These are phyloP conservation scores for Tetrapedia diversipes DNA, from an alignment of 2,888 invertebrate genomes.

Conservation along the genomic window DNA sequence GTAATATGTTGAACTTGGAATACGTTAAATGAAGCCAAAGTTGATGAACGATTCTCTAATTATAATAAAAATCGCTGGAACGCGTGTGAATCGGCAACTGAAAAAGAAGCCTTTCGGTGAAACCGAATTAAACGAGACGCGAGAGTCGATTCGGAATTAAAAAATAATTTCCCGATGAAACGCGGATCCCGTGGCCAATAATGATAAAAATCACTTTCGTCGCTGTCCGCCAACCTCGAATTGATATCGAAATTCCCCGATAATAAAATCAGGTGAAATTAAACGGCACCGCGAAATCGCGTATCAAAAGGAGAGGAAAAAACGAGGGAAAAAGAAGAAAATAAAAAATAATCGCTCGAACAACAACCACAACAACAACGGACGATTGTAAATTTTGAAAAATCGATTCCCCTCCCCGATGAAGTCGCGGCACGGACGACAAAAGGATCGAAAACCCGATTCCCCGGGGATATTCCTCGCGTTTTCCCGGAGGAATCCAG, in stretches of 20 bases:
- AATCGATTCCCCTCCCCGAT: background rate
- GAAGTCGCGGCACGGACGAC: background rate
- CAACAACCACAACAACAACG: background rate
- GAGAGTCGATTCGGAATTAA: background rate
- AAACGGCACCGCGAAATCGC: background rate
- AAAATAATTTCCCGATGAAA: background rate
- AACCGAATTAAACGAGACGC: background rate
- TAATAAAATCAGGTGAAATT: background rate
- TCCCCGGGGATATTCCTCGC: conserved; percentile 12
- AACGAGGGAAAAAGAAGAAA: no score
- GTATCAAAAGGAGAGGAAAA: no score
- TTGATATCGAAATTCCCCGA: background rate
- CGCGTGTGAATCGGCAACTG: background rate
- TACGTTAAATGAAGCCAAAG: no score
- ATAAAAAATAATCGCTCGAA: background rate
- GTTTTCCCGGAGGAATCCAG: conserved; percentile 34
- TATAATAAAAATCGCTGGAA: background rate
- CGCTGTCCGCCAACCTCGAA: no score
- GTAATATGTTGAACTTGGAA: no score
- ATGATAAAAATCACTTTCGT: background rate
- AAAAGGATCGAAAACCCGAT: background rate
- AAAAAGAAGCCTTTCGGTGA: background rate
- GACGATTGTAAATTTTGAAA: background rate
- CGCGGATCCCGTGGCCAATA: no score
- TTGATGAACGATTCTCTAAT: background rate